phyloP scores from a whole-genome alignment of 2,113 vertebrate species.

The Phocoena sinus region DNA sequence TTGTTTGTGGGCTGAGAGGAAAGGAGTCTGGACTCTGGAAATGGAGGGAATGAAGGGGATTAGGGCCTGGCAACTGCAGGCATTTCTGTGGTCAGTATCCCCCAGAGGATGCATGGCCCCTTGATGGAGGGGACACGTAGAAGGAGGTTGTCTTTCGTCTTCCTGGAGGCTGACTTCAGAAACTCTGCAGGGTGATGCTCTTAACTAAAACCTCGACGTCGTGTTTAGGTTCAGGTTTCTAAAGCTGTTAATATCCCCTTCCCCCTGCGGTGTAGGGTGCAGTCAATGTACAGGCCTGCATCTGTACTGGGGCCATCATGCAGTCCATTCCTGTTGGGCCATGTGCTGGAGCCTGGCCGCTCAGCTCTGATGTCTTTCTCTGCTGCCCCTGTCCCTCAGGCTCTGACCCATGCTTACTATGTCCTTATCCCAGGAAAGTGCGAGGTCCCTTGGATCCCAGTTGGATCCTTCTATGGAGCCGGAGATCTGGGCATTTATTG shows the following conservation, averaged over 20 bases:
- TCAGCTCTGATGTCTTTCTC: accelerated
- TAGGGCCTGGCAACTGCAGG: no score
- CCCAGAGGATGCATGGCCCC: neutral
- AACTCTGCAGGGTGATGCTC: neutral
- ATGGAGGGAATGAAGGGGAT: neutral
- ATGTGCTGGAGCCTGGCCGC: accelerated
- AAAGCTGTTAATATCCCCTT: neutral
- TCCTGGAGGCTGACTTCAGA: neutral
- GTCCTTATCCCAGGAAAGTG: no score
- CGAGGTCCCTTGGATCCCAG: neutral
- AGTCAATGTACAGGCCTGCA: neutral
- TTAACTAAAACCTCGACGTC: neutral
- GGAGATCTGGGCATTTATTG: neutral
- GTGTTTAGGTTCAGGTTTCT: neutral
- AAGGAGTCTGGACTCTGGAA: neutral
- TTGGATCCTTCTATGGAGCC: neutral
- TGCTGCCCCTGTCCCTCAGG: accelerated
- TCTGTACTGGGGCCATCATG: accelerated
- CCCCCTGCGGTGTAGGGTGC: accelerated
- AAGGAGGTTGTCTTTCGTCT: neutral
- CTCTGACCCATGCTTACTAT: neutral
- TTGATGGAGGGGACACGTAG: accelerated
- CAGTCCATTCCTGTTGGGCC: accelerated
- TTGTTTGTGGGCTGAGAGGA: neutral
- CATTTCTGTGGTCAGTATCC: accelerated